These are phyloP conservation scores for Tragopan temminckii DNA, from an alignment of 2,797 vertebrate genomes.

Conservation along the genomic window DNA sequence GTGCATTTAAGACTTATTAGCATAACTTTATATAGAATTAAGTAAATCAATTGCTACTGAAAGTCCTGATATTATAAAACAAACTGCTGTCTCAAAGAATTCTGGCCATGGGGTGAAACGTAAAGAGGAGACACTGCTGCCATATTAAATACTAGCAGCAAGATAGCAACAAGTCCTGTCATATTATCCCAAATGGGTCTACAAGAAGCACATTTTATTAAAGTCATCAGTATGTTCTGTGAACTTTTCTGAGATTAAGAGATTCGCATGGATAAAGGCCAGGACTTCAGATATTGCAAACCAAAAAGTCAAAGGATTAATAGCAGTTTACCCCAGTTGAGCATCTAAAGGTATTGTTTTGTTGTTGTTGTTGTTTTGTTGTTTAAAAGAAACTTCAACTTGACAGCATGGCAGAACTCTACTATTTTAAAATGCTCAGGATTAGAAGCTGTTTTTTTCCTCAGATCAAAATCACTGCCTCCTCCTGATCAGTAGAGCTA, in stretches of 20 bases:
- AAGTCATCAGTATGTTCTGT: not conserved
- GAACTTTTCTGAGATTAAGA: not conserved
- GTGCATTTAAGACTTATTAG: constrained; percentile 8
- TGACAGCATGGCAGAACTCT: not conserved
- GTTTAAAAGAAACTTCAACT: not conserved
- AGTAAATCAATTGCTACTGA: not conserved
- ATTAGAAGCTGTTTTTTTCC: not conserved
- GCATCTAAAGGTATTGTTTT: not conserved
- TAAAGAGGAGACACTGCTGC: not conserved
- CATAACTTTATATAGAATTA: not conserved
- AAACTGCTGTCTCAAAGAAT: not conserved
- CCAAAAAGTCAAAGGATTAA: not conserved
- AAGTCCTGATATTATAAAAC: not conserved
- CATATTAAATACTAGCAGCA: not conserved
- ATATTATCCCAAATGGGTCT: not conserved
- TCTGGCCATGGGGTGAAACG: not conserved
- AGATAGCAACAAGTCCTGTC: not conserved
- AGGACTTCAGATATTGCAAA: not conserved
- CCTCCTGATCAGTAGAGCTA: not conserved
- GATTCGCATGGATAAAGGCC: not conserved
- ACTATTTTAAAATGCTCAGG: not conserved
- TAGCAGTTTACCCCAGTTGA: not conserved
- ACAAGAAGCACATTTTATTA: not conserved
- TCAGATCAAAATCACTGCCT: not conserved
- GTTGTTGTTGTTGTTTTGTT: not conserved